Conservation (phyloP, 2,888 invertebrate species). For the Eristalinus sepulchralis region DNA sequence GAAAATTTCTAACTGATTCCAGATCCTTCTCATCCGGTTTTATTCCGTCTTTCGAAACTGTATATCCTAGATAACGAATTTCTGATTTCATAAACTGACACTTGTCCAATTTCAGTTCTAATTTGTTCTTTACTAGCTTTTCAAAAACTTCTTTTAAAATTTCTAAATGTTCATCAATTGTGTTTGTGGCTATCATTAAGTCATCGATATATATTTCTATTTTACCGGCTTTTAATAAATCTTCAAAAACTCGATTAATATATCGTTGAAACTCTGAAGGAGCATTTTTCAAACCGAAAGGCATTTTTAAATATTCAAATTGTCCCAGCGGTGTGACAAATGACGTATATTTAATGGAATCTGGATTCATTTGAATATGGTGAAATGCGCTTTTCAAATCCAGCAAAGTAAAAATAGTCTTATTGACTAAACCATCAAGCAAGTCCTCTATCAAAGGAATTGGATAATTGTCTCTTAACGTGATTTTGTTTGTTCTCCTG, state of each 20-base stretch:
- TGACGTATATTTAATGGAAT: not conserved
- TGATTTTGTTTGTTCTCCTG: constrained; percentile 42
- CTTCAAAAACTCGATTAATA: not conserved
- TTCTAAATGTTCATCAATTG: not conserved
- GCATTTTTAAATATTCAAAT: not conserved
- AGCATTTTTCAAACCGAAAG: not conserved
- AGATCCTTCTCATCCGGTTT: too few species aligned
- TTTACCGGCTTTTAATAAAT: not conserved
- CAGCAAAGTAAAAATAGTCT: constrained; percentile 63
- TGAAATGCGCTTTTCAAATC: too few species aligned
- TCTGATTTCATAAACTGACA: not conserved
- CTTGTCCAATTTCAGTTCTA: not conserved
- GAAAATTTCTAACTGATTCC: too few species aligned
- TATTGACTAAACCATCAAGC: constrained; percentile 58
- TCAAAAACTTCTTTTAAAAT: not conserved
- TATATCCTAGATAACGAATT: too few species aligned
- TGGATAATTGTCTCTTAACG: constrained; percentile 58
- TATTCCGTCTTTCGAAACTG: too few species aligned
- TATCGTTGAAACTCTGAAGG: not conserved
- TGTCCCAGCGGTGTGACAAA: not conserved
- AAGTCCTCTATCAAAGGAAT: constrained; percentile 64
- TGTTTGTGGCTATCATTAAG: not conserved
- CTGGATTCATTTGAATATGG: too few species aligned
- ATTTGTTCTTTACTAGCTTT: not conserved
- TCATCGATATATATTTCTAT: not conserved